Evolutionary conservation across 2,888 invertebrate genomes (phyloP).

Genomic region (Callinectes sapidus): DNA sequence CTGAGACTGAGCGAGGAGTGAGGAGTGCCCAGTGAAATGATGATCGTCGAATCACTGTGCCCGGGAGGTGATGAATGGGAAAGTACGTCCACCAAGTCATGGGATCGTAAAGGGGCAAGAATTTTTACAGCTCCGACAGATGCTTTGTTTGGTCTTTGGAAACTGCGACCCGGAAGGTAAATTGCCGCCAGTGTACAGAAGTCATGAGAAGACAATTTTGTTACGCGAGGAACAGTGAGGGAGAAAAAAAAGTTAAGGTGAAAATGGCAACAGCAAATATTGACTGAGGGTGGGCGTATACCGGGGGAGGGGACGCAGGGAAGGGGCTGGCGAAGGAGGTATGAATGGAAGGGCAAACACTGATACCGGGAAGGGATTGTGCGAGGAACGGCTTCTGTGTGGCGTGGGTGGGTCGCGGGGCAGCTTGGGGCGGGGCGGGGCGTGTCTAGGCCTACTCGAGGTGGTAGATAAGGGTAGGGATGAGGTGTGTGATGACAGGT

Average conservation of each 20-base stretch:
- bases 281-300: slow-evolving; percentile 6
- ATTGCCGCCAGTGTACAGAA: background rate
- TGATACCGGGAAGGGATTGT: slow-evolving; percentile 6
- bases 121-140: background rate
- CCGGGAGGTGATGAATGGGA: background rate
- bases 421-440: slow-evolving; percentile 10
- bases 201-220: slow-evolving; percentile 28
- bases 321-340: slow-evolving; percentile 23
- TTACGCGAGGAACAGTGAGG: background rate
- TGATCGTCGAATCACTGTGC: too few species aligned
- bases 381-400: slow-evolving; percentile 28
- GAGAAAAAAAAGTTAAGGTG: slow-evolving; percentile 30
- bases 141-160: slow-evolving; percentile 6
- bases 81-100: background rate
- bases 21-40: too few species aligned
- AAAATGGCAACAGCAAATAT: slow-evolving; percentile 36
- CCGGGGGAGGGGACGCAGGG: slow-evolving; percentile 2
- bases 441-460: slow-evolving; percentile 23
- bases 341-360: slow-evolving; percentile 32
- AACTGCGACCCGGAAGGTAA: slow-evolving; percentile 28
- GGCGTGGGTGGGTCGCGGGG: slow-evolving; percentile 20
- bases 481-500: slow-evolving; percentile 37
- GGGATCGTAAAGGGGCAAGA: background rate
- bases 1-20: too few species aligned
- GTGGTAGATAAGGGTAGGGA: slow-evolving; percentile 27